Evolutionary conservation across 37 sponge, comb jelly and placozoan species (phyloP).

Genomic region (Theonella swinhoei): DNA sequence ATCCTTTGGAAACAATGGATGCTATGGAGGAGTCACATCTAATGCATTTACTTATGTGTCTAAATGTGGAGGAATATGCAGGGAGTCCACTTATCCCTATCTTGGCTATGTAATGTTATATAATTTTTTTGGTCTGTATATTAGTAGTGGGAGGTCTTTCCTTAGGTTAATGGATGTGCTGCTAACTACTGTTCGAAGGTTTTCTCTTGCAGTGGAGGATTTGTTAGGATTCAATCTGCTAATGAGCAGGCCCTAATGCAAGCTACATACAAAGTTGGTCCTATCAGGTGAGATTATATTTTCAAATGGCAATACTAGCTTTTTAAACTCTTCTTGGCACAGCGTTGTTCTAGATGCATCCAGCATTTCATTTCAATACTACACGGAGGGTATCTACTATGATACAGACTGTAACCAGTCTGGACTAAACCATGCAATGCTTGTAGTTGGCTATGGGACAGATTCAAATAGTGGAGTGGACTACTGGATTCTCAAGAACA

Average conservation of each 20-base stretch:
- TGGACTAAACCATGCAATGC: constrained; percentile 74
- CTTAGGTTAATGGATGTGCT: not conserved
- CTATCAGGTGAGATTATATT: constrained; percentile 22
- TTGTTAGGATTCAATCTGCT: constrained; percentile 11
- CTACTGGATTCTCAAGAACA: constrained; percentile 79
- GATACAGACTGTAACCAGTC: constrained; percentile 55
- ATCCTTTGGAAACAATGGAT: constrained; percentile 65
- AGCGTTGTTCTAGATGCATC: constrained; percentile 72
- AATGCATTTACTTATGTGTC: constrained; percentile 61
- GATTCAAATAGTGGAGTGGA: not conserved
- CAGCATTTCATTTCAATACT: constrained; percentile 62
- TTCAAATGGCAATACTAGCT: too few relatives aligned
- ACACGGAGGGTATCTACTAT: constrained; percentile 59
- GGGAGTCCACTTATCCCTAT: constrained; percentile 65
- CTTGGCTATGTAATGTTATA: constrained; percentile 46
- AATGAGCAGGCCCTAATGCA: constrained; percentile 32
- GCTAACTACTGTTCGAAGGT: constrained; percentile 16
- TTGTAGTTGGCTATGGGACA: constrained; percentile 75
- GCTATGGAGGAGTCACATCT: constrained; percentile 60
- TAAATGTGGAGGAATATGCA: constrained; percentile 48
- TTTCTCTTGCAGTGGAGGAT: constrained; percentile 26
- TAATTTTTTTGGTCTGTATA: not conserved
- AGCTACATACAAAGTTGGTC: constrained; percentile 54
- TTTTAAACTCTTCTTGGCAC: too few relatives aligned
- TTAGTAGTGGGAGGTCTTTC: not conserved